Base-by-base conservation (phyloP, 2,888 invertebrate species). In the Himalopsyche anomala region DNA sequence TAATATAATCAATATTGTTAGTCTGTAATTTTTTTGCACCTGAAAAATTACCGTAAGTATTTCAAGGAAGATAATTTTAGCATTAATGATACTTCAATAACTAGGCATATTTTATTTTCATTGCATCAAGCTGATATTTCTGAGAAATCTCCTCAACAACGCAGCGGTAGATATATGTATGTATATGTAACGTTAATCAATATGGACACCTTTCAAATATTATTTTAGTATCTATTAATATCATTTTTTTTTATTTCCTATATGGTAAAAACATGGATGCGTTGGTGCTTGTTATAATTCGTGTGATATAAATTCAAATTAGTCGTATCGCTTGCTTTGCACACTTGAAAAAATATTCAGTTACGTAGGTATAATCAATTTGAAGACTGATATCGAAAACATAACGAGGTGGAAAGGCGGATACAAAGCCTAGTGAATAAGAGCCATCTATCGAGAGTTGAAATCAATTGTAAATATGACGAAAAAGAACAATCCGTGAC, bases 81-180 rank as follows among this genome's bases (percentile, higher is more conserved):
- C 42, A 45, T 80, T 80, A 80, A 80, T 80, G 80, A 83, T 83
- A 82, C 55, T 82, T 84, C 80, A 81, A 69, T 85, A 40, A 80
- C 83, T 85, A 85, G 83, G 83, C 81, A 84, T 83, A 86, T 40
- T 86, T 74, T 74, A 74, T 36, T 74, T 74, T 74, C 36, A 81
- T 86, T 69, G 86, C 86, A 36, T 86, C 45, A 84, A 86, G 86
- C 86, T 81, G 86, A 83, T 86, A 83, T 83, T 84, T 86, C 8
- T 84, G 80, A 42, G 51, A 74, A 36, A 36, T 85, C 80, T 79
- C 62, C 85, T 83, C 86, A 86, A 81, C 86, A 83, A 83, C 84
- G 83, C 83, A 81, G 83, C 84, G 83, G 85, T 83, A 42, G 36
- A 74, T 74, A 74, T 74, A 74, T 74, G 36, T 74, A 62, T 62